A percentile compares a stretch with the other conserved stretches of the same genome.
These are phyloP conservation scores for Chrysaora quinquecirrha DNA, from an alignment of 30 jellyfish, hydroid and myxozoan species.

Conservation along the genomic window DNA sequence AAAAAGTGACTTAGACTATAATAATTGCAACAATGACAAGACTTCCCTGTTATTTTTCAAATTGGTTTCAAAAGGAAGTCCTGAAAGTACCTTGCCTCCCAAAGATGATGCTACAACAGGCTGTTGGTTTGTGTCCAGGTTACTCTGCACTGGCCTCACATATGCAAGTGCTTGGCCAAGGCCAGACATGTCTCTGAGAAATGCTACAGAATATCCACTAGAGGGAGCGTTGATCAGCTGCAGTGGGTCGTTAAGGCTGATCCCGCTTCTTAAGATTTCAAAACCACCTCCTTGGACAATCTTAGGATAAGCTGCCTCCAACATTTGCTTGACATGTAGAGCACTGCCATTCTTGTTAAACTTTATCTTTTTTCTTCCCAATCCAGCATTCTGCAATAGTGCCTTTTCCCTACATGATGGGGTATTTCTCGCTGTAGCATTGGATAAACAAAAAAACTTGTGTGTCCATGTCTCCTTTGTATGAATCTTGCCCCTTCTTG, in stretches of 20 bases:
- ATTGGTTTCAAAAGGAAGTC: too few species aligned
- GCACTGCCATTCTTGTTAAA: conserved; percentile 11
- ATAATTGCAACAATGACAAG: too few species aligned
- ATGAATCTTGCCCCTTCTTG: background rate
- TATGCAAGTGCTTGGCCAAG: conserved; percentile 21
- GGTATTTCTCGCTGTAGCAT: background rate
- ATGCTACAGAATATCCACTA: conserved; percentile 5
- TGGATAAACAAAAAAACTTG: background rate
- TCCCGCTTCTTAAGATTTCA: conserved; percentile 1
- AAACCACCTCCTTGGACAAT: conserved; percentile 3
- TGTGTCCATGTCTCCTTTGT: conserved; percentile 16
- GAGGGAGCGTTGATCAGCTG: background rate
- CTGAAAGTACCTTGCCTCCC: too few species aligned
- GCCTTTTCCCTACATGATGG: background rate
- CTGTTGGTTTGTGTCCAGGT: too few species aligned
- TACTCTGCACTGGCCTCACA: conserved; percentile 14
- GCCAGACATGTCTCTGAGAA: conserved; percentile 18
- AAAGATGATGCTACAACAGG: too few species aligned
- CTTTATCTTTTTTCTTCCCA: background rate
- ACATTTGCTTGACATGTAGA: background rate
- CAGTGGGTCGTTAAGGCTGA: background rate
- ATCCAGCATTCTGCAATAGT: conserved; percentile 8
- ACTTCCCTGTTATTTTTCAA: too few species aligned
- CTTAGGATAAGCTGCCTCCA: conserved; percentile 12
- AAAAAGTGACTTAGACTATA: too few species aligned